phyloP scores from a whole-genome alignment of 2,113 vertebrate genomes.

The Daubentonia madagascariensis region DNA sequence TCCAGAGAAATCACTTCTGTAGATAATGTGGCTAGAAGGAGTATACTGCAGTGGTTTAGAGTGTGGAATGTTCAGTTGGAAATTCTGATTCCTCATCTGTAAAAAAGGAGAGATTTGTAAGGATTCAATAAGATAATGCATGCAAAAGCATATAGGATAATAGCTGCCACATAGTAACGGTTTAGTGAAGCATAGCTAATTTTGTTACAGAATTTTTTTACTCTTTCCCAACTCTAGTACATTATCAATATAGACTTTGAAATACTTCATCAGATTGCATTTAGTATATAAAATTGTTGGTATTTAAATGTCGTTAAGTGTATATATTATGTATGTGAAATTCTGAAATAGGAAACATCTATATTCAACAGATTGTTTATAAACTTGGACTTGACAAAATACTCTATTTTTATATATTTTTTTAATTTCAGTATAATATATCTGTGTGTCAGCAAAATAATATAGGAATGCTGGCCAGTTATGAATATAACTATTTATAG shows the following conservation, averaged over 20 bases:
- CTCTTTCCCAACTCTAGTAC: not conserved
- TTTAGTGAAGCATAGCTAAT: not conserved
- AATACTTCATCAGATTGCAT: not conserved
- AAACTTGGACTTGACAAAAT: not conserved
- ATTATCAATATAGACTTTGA: not conserved
- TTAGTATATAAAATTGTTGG: not conserved
- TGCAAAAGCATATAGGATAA: not conserved
- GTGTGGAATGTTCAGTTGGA: not conserved
- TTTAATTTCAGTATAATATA: not conserved
- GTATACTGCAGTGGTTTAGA: not conserved
- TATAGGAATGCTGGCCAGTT: not conserved
- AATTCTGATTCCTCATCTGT: not conserved
- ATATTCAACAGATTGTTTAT: not conserved
- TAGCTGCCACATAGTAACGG: not conserved
- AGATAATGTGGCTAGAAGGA: not conserved
- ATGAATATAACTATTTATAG: not conserved
- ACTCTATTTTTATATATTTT: not conserved
- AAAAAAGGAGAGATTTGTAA: not conserved
- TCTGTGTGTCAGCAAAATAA: not conserved
- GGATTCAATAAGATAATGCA: not conserved
- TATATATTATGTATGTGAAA: not conserved
- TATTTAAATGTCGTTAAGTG: not conserved
- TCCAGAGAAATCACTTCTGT: not conserved
- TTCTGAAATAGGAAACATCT: not conserved
- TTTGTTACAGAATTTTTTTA: not conserved